Conservation (phyloP, 2,113 vertebrate genomes). For the Sorex araneus region DNA sequence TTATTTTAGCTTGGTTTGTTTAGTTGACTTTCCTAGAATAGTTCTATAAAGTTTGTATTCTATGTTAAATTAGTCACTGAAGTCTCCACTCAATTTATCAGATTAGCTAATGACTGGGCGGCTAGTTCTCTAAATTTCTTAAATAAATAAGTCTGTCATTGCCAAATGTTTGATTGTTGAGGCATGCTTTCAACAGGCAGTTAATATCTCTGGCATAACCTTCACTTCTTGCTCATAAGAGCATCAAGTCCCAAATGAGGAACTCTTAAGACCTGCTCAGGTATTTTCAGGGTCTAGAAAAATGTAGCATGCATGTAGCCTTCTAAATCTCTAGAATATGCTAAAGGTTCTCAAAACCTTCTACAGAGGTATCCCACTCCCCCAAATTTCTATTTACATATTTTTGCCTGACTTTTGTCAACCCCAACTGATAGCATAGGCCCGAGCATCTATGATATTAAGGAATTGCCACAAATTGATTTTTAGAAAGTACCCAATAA, state of each 20-base stretch:
- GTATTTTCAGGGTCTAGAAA: neutral
- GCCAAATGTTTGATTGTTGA: neutral
- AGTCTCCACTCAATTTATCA: neutral
- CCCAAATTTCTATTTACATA: neutral
- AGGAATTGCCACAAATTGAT: constrained; percentile 1
- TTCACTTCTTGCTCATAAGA: neutral
- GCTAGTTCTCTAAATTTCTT: neutral
- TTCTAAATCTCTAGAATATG: neutral
- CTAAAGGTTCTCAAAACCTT: constrained; percentile 2
- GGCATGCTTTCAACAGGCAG: neutral
- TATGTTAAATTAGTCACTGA: neutral
- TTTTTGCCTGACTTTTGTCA: neutral
- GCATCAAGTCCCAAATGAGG: neutral
- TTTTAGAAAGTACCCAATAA: neutral
- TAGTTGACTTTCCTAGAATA: neutral
- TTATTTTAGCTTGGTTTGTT: neutral
- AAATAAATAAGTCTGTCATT: neutral
- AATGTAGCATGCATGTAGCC: neutral
- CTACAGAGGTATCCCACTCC: neutral
- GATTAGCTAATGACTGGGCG: neutral
- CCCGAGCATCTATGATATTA: constrained; percentile 6
- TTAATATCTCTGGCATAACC: neutral
- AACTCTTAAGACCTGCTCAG: neutral
- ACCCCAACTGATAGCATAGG: neutral
- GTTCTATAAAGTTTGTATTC: neutral